Conservation (phyloP, 2,888 invertebrate species). For the Auanema sp. region DNA sequence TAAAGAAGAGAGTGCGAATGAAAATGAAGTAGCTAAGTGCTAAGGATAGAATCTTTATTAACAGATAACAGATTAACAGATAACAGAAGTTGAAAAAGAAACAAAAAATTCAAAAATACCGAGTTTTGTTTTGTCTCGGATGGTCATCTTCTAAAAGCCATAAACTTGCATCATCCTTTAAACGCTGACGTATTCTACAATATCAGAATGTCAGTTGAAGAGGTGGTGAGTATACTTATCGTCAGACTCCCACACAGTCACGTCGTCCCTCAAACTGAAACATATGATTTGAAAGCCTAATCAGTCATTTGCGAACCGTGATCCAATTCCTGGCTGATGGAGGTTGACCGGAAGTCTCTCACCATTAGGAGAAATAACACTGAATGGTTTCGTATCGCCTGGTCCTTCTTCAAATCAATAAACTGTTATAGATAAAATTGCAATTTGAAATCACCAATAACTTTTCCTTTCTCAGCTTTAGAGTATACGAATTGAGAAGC, state of each 20-base stretch:
- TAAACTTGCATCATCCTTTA: too few relatives aligned
- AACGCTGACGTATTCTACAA: too few relatives aligned
- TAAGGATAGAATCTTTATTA: too few relatives aligned
- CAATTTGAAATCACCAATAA: constrained; percentile 26
- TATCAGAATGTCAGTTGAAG: too few relatives aligned
- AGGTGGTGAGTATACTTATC: too few relatives aligned
- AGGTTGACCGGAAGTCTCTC: constrained; percentile 34
- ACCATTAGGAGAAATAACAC: constrained; percentile 34
- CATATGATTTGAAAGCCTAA: not conserved
- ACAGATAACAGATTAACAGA: too few relatives aligned
- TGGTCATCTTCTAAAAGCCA: too few relatives aligned
- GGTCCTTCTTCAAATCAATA: constrained; percentile 32
- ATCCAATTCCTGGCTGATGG: constrained; percentile 18
- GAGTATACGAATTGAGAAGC: constrained; percentile 58
- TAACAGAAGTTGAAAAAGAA: too few relatives aligned
- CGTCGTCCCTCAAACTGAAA: not conserved
- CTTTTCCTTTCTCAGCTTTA: constrained; percentile 58
- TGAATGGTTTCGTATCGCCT: constrained; percentile 28
- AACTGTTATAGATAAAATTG: not conserved
- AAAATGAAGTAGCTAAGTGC: too few relatives aligned
- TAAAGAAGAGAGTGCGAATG: too few relatives aligned
- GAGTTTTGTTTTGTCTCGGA: too few relatives aligned
- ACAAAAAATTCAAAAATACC: too few relatives aligned
- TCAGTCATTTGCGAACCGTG: not conserved
- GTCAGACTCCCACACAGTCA: not conserved